Evolutionary conservation across 1,140 invertebrate genomes (phyloP), one percentile per base, ranked within the genome.

Genomic region (Megalopta genalis): DNA sequence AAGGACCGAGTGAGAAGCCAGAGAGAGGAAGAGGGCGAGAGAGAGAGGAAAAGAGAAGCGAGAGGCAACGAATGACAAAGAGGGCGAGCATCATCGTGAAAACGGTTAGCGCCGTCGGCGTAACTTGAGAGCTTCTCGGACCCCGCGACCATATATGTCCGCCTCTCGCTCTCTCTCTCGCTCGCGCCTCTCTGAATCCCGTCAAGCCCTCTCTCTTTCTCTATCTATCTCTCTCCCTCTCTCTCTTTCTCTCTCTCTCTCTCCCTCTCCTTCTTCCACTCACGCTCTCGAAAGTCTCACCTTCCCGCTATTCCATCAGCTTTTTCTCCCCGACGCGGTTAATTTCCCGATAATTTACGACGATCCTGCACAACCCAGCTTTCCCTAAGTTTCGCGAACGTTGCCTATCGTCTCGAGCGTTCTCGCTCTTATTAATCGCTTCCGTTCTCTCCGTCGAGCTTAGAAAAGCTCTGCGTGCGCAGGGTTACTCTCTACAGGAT

Each of bases 91-190:
- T 90, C 88, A 85, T 88, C 89, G 84, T 88, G 86, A 86, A 88
- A 90, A 88, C 86, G 84, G 82, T 91, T 90, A 92, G 89, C 90
- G 91, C 90, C 87, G 88, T 86, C 78, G 71, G 85, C 89, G 92
- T 93, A 93, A 93, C 89, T 89, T 92, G 92, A 92, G 91, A 93
- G 91, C 86, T 85, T 90, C 85, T 85, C 89, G 82, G 89, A 89
- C 87, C 88, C 90, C 88, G 91, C 88, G 83, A 91, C 92, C 92
- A 93, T 93, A 93, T 93, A 93, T 93, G 92, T 93, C 92, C 92
- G 90, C 90, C 84, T 83, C 62, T 82, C 81, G 77, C 66, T 80
- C 77, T 86, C 80, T 87, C 65, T 89, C 85, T 89, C 84, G 5
- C 79, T 88, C 82, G 67, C 80, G 67, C 77, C 60, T 57, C 23